Conservation (phyloP, 2,797 vertebrate species). For the Ciconia nigra region DNA sequence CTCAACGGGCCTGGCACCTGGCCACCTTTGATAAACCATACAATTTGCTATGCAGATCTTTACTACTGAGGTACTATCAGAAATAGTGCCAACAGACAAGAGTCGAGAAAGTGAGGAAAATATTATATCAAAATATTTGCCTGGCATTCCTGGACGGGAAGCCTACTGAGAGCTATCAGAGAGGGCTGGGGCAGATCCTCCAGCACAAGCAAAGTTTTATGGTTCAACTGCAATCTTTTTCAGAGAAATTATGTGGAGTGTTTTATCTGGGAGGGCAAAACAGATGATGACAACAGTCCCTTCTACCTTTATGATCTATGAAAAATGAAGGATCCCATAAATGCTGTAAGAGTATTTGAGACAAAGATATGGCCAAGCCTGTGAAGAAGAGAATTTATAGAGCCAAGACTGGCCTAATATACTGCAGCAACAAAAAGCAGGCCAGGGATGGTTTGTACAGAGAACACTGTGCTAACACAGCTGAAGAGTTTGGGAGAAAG, state of each 20-base stretch:
- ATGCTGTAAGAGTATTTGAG: not conserved
- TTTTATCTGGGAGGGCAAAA: not conserved
- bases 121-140: not conserved
- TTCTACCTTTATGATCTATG: not conserved
- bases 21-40: not conserved
- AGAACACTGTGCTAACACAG: not conserved
- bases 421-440: not conserved
- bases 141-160: not conserved
- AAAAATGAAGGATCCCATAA: not conserved
- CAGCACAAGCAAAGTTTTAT: not conserved
- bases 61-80: not conserved
- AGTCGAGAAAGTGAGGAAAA: not conserved
- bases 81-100: not conserved
- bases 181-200: not conserved
- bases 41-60: not conserved
- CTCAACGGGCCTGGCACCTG: not conserved
- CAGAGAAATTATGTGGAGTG: not conserved
- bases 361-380: not conserved
- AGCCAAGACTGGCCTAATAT: not conserved
- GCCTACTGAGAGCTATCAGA: not conserved
- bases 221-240: not conserved
- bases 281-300: not conserved
- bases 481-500: not conserved
- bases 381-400: not conserved
- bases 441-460: not conserved